Base-by-base conservation (phyloP, 1,140 invertebrate species). In the Cotesia chilonis region DNA sequence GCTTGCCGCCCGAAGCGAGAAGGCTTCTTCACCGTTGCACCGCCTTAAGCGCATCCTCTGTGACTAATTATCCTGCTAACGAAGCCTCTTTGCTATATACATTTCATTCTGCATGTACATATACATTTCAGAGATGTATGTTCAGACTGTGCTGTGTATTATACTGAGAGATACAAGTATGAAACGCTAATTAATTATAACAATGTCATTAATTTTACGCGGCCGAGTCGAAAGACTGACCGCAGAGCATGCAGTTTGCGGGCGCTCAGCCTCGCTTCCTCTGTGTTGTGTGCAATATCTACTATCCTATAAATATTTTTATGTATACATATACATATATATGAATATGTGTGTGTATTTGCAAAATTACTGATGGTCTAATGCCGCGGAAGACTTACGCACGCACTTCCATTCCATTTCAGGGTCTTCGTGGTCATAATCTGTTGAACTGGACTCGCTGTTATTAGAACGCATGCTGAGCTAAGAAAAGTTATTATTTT, bases 21-120 rank as follows among this genome's bases (percentile, higher is more conserved):
- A 66, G 59, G 59, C 60, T 67, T 47, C 41, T 47, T 47, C 38
- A 71, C 20, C 61, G 60, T 71, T 64, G 69, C 60, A 51, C 60
- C 38, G 55, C 55, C 60, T 14, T 41, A 65, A 77, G 83, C 81
- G 83, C 84, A 86, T 84, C 84, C 82, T 84, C 84, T 86, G 84
- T 86, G 84, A 86, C 84, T 84, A 86, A 86, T 86, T 86, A 86
- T 84, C 82, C 78, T 76, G 77, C 84, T 85, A 86, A 85, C 84
- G 84, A 85, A 85, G 78, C 79, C 79, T 79, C 72, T 61, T 70
- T 71, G 36, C 54, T 59, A 38, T 61, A 63, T 65, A 41, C 28
- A 14, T 2, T 28, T 47, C 66, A 20, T 12, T 35, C 47, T 63
- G 37, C 61, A 65, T 60, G n/a, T 41, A 54, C 63, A 38, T 55